Conservation (phyloP, 2,888 invertebrate genomes). For the Chorisops tibialis region DNA sequence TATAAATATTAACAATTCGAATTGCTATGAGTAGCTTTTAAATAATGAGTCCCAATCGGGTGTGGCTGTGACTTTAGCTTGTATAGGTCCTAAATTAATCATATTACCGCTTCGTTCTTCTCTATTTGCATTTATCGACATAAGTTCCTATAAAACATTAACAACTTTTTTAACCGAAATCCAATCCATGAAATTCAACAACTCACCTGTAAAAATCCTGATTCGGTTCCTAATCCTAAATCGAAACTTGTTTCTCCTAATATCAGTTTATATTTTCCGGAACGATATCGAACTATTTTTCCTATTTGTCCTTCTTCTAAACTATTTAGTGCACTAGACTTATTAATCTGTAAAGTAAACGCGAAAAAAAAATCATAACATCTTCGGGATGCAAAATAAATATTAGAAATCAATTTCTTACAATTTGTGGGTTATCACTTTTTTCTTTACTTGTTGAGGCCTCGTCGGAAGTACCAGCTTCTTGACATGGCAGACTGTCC, state of each 20-base stretch:
- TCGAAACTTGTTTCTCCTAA: slow-evolving; percentile 60
- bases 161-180: neutral
- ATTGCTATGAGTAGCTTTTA: slow-evolving; percentile 37
- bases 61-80: slow-evolving; percentile 58
- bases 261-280: slow-evolving; percentile 57
- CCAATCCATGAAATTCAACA: too few species aligned
- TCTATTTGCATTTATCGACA: slow-evolving; percentile 56
- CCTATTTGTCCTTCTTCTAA: slow-evolving; percentile 61
- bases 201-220: slow-evolving; percentile 55
- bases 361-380: too few species aligned
- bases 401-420: neutral
- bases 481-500: slow-evolving; percentile 43
- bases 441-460: slow-evolving; percentile 4
- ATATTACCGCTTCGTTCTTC: slow-evolving; percentile 57
- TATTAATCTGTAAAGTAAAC: slow-evolving; percentile 13
- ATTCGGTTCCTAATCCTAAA: slow-evolving; percentile 58
- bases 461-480: slow-evolving; percentile 31
- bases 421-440: slow-evolving; percentile 15
- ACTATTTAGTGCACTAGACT: slow-evolving; percentile 37
- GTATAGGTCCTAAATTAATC: slow-evolving; percentile 57
- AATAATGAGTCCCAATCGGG: slow-evolving; percentile 57
- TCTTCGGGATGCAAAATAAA: too few species aligned
- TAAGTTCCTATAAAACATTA: slow-evolving; percentile 50
- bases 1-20: slow-evolving; percentile 8
- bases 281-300: slow-evolving; percentile 57